Evolutionary conservation across 2,113 vertebrate species (phyloP).

Genomic region (Toxostoma redivivum): DNA sequence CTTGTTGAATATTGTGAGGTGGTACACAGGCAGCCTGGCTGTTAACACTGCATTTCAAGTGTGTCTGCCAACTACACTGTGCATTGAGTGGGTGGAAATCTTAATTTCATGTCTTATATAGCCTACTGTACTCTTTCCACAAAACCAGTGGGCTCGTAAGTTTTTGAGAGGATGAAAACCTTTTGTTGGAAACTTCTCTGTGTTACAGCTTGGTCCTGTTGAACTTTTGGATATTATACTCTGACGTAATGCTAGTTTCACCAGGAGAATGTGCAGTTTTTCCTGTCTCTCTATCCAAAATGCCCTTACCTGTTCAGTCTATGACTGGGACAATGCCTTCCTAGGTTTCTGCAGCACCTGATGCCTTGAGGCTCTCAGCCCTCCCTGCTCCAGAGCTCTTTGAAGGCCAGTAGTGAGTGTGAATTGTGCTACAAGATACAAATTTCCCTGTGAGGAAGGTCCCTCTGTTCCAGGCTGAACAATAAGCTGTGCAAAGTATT

Average conservation of each 20-base stretch:
- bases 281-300: neutral
- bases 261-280: accelerated
- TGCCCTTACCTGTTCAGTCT: neutral
- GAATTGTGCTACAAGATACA: neutral
- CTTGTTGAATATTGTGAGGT: neutral
- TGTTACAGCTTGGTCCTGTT: neutral
- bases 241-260: neutral
- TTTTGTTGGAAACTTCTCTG: neutral
- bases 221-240: neutral
- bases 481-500: neutral
- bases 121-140: neutral
- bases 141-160: neutral
- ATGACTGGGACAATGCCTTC: neutral
- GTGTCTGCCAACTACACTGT: neutral
- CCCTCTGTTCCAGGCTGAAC: neutral
- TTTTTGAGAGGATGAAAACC: neutral
- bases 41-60: neutral
- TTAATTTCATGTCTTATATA: neutral
- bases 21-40: neutral
- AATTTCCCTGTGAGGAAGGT: neutral
- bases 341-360: neutral
- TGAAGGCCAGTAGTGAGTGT: neutral
- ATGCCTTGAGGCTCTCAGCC: neutral
- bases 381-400: neutral
- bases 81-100: neutral